Conservation (phyloP, 2,888 invertebrate genomes). For the Tipula vernalis region DNA sequence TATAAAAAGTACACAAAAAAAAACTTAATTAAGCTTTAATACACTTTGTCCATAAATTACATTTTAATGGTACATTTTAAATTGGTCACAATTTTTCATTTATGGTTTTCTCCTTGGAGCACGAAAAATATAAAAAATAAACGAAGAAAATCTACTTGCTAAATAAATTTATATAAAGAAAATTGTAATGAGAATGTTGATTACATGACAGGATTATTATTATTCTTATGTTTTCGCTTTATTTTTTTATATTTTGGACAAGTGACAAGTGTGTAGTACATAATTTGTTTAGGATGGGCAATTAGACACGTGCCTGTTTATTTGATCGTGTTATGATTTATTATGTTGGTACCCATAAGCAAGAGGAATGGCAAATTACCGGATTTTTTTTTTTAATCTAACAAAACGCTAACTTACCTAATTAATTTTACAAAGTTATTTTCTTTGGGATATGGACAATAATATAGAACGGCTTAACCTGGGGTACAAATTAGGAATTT, state of each 20-base stretch:
- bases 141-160: background rate
- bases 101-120: background rate
- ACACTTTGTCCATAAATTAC: background rate
- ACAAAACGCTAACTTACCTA: too few species aligned
- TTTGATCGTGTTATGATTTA: background rate
- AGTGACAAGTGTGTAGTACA: background rate
- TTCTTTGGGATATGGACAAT: too few species aligned
- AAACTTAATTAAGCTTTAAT: background rate
- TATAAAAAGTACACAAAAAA: background rate
- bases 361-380: background rate
- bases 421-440: too few species aligned
- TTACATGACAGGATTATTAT: background rate
- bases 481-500: too few species aligned
- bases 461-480: too few species aligned
- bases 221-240: background rate
- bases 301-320: background rate
- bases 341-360: background rate
- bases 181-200: background rate
- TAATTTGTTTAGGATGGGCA: background rate
- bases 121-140: background rate
- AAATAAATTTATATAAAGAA: background rate
- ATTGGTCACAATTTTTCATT: slow-evolving; percentile 4
- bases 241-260: background rate
- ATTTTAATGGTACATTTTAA: slow-evolving; percentile 4
- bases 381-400: too few species aligned